phyloP scores from a whole-genome alignment of 2,797 vertebrate genomes.

The Emys orbicularis region DNA sequence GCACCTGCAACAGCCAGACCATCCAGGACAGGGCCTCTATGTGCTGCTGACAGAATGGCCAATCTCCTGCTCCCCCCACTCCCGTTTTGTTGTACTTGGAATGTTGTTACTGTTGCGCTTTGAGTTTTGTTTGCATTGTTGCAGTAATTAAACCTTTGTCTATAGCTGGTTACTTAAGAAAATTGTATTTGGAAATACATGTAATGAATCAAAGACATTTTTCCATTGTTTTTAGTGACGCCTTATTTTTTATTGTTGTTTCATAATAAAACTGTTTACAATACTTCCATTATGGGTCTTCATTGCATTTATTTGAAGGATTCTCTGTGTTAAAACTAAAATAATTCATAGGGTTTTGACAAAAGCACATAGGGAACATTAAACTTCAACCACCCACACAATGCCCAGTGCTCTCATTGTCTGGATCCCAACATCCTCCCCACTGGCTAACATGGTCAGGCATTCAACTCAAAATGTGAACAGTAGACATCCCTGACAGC shows the following conservation, averaged over 20 bases:
- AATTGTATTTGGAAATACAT: neutral
- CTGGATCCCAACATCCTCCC: neutral
- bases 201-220: neutral
- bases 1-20: neutral
- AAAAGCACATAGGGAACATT: neutral
- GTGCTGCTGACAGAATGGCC: neutral
- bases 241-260: neutral
- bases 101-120: neutral
- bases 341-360: neutral
- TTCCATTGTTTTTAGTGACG: neutral
- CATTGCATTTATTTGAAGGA: neutral
- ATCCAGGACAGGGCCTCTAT: neutral
- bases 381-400: neutral
- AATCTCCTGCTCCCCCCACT: neutral
- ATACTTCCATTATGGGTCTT: neutral
- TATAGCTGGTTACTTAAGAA: neutral
- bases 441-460: neutral
- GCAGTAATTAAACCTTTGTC: neutral
- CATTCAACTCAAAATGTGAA: neutral
- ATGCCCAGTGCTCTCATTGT: neutral
- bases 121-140: neutral
- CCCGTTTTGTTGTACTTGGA: neutral
- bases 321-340: neutral
- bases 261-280: neutral
- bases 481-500: neutral